Evolutionary conservation across 2,113 vertebrate genomes (phyloP).

Genomic region (Dasypus novemcinctus): DNA sequence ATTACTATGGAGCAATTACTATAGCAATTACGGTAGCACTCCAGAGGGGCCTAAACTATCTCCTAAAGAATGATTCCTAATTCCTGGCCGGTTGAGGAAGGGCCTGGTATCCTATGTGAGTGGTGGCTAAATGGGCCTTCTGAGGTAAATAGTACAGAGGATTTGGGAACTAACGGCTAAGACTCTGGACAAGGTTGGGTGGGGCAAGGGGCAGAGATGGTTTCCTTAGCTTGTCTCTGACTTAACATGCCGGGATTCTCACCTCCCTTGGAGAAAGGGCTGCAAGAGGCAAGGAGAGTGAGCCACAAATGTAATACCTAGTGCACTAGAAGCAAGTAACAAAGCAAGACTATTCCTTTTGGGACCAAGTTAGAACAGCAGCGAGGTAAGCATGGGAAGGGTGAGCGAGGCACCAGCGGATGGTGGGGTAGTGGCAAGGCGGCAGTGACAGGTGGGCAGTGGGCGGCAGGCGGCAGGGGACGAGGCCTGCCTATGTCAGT

Average conservation of each 20-base stretch:
- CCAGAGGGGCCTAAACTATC: background rate
- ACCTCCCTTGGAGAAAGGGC: background rate
- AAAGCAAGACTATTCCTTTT: background rate
- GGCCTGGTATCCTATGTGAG: too few relatives aligned
- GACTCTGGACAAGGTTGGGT: background rate
- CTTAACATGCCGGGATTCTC: background rate
- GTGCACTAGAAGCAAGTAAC: background rate
- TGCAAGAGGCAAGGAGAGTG: background rate
- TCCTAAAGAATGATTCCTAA: background rate
- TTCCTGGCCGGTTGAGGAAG: background rate
- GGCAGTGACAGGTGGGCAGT: fast-evolving
- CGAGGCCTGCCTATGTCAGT: fast-evolving
- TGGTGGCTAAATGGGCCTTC: background rate
- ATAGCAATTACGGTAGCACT: background rate
- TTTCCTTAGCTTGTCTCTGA: too few relatives aligned
- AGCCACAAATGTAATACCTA: background rate
- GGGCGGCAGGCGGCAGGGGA: background rate
- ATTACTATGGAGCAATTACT: background rate
- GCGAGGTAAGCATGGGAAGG: background rate
- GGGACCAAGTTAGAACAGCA: background rate
- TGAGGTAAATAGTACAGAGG: background rate
- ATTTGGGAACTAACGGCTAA: background rate
- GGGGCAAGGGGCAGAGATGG: background rate
- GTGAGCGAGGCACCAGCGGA: fast-evolving
- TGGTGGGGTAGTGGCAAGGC: background rate